Base-by-base conservation (phyloP, 1,140 invertebrate genomes). In the Drosophila pruinosa region DNA sequence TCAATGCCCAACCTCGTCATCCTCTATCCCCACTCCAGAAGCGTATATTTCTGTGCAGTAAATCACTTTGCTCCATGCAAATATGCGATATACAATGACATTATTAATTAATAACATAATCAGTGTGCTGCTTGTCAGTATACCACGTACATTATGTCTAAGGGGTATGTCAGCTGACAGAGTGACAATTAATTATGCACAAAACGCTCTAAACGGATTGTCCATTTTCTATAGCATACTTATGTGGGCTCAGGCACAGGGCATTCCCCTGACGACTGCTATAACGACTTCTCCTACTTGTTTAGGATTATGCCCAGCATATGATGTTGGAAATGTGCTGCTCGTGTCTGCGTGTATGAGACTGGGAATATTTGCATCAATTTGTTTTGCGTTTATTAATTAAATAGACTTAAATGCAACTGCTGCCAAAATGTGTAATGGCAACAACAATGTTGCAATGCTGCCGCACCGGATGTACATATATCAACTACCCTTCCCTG, bases 51-150 rank as follows among this genome's bases (percentile, higher is more conserved):
- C 56, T 58, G 67, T 69, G 69, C 68, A 67, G 79, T 50, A 69
- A 70, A 85, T 81, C 70, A 86, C 81, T 81, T 74, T 81, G 81
- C 50, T 61, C 6, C 21, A 39, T 38, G 81, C 77, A 86, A 85
- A 86, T 77, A 86, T 54, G 57, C 77, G 41, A 73, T 68, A 53
- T 74, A 78, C 82, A 67, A 65, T 85, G 73, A 58, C 62, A 86
- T 86, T 81, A 74, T 57, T 86, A 85, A 86, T 85, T 85, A 80
- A 86, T 85, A 85, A 86, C 73, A 81, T 81, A 85, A 85, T 81
- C 81, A 86, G 73, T 81, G 77, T 54, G 61, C 67, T 85, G 68
- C 53, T 45, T 86, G 81, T 74, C 76, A 77, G 34, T 24, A 39
- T 65, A 65, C 68, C 43, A 6, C 8, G 21, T 0, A 12, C 8